Percentiles rank a stretch among this genome's conserved stretches.
phyloP scores from a whole-genome alignment of 1,140 invertebrate species.

The Pentalonia nigronervosa region DNA sequence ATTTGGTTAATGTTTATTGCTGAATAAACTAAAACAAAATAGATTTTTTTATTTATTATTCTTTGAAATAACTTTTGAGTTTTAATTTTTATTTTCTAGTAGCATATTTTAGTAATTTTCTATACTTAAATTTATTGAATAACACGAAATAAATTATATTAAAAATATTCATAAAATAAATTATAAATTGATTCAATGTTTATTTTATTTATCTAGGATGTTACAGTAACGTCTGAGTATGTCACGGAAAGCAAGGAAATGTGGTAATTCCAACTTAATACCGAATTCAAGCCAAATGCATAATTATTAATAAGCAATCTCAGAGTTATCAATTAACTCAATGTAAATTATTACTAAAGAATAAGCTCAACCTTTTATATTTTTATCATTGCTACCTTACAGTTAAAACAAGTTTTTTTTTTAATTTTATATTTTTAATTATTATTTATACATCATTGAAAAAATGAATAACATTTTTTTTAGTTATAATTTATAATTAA shows the following conservation, averaged over 20 bases:
- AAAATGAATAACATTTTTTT: background rate
- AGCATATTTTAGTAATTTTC: no score
- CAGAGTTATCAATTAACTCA: background rate
- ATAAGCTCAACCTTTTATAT: background rate
- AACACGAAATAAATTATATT: no score
- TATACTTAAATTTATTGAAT: no score
- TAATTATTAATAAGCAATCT: background rate
- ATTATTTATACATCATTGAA: background rate
- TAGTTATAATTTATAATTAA: background rate
- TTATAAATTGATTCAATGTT: background rate
- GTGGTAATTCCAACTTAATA: background rate
- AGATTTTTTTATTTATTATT: no score
- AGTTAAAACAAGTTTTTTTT: background rate
- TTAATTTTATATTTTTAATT: no score
- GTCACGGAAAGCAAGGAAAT: background rate
- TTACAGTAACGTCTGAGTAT: background rate
- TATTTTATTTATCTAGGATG: conserved; percentile 1
- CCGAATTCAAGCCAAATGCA: background rate
- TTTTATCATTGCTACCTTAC: background rate
- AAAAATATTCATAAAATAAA: background rate
- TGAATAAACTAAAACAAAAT: background rate
- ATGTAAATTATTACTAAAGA: background rate
- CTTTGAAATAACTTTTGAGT: no score
- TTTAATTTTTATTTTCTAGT: no score
- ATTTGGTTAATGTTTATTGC: background rate